Conservation (phyloP, 2,888 invertebrate species). For the Polia nebulosa region DNA sequence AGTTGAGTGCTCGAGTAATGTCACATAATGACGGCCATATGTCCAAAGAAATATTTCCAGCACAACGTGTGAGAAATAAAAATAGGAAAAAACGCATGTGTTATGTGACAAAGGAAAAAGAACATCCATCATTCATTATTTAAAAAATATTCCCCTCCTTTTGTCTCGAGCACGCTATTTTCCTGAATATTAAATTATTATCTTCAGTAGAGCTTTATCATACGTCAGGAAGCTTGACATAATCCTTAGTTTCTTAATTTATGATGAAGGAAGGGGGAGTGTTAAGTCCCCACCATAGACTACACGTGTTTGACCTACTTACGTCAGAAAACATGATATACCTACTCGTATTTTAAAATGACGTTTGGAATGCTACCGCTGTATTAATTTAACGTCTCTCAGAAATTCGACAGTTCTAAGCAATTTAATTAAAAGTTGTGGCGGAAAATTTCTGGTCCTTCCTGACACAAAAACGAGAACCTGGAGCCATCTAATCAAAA, state of each 20-base stretch:
- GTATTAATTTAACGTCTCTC: conserved; percentile 28
- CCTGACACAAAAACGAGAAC: conserved; percentile 17
- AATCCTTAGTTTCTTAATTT: conserved; percentile 43
- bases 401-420: conserved; percentile 43
- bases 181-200: conserved; percentile 3
- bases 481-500: conserved; percentile 24
- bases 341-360: conserved; percentile 13
- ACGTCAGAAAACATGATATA: conserved; percentile 26
- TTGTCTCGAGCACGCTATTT: background rate
- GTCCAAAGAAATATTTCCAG: conserved; percentile 55
- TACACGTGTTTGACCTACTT: conserved; percentile 63
- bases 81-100: conserved; percentile 63
- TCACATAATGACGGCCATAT: conserved; percentile 65
- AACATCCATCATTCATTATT: conserved; percentile 27
- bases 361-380: conserved; percentile 10
- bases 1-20: conserved; percentile 65
- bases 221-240: conserved; percentile 11
- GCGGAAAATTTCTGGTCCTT: conserved; percentile 12
- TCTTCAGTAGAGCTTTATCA: conserved; percentile 14
- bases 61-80: conserved; percentile 69
- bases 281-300: conserved; percentile 36
- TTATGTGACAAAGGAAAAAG: conserved; percentile 20
- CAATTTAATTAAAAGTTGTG: conserved; percentile 38
- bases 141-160: conserved; percentile 1
- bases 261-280: conserved; percentile 35